Evolutionary conservation across 2,113 vertebrate species (phyloP).

Genomic region (Megaceryle torquata): DNA sequence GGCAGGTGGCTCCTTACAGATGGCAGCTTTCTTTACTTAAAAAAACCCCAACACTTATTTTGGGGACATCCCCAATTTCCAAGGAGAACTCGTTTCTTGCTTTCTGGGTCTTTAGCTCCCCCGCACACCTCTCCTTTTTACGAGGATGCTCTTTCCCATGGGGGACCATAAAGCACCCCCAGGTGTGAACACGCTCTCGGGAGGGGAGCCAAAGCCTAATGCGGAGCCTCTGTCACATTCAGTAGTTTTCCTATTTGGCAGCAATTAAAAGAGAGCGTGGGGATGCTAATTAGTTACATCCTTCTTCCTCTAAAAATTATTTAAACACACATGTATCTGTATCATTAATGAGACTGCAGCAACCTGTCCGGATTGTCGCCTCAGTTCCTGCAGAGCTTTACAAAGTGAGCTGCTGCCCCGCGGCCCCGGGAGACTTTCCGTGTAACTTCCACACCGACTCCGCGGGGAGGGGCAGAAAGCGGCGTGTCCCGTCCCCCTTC

Average conservation of each 20-base stretch:
- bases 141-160: neutral
- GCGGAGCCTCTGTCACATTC: neutral
- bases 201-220: neutral
- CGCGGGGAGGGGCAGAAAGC: neutral
- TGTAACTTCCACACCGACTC: neutral
- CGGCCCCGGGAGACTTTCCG: neutral
- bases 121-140: neutral
- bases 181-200: neutral
- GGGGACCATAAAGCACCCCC: neutral
- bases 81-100: neutral
- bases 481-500: neutral
- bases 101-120: neutral
- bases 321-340: slow-evolving; percentile 8
- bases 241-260: slow-evolving; percentile 49
- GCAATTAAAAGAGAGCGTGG: slow-evolving; percentile 56
- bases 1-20: neutral
- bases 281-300: slow-evolving; percentile 56
- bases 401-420: neutral
- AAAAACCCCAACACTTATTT: neutral
- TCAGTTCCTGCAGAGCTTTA: neutral
- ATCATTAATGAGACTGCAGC: neutral
- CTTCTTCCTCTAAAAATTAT: slow-evolving; percentile 39
- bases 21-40: neutral
- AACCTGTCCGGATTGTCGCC: slow-evolving; percentile 38
- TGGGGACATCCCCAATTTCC: neutral